Evolutionary conservation across 2,113 vertebrate species (phyloP), one percentile per base, ranked within the genome.

Genomic region (Trematomus loennbergii): DNA sequence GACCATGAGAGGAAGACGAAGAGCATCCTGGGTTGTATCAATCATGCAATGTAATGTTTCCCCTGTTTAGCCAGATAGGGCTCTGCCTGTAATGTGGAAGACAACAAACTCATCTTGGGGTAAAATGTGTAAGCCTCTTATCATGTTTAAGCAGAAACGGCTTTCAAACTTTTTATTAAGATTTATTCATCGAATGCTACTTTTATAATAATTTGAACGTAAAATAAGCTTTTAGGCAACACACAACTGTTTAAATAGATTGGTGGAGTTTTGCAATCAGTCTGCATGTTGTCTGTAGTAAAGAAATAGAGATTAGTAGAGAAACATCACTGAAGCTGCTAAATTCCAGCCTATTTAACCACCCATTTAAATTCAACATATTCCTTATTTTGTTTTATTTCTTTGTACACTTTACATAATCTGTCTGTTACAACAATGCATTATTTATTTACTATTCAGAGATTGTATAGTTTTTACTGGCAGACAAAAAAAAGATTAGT

Each of bases 1-100:
- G n/a, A 9, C 11, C 20, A 59, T 40, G n/a, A 36, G 65, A 40
- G 18, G 45, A 71, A 64, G 57, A 75, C 1, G 5, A 53, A 59
- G 59, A 64, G 17, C 48, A 54, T 74, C 33, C 66, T 69, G 33
- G 13, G 45, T 58, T 25, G 49, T 1, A 78, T 52, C 76, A 83
- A 36, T 81, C 54, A 61, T 29, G n/a, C n/a, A 17, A 59, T 18
- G 45, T 5, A 48, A 67, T 53, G 52, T 72, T 68, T 18, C 12
- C 16, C 20, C 40, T 53, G n/a, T 71, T 79, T 0, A 45, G 2
- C 13, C 9, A 15, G 20, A 60, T 20, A 2, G 40, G 22, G 12
- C n/a, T 10, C 9, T 52, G 20, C 33, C 49, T 20, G 2, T 20
- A 12, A 16, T 9, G 9, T 62, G 12, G n/a, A 15, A 11, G n/a